Conservation (phyloP, 2,113 vertebrate species). For the Odocoileus hemionus region DNA sequence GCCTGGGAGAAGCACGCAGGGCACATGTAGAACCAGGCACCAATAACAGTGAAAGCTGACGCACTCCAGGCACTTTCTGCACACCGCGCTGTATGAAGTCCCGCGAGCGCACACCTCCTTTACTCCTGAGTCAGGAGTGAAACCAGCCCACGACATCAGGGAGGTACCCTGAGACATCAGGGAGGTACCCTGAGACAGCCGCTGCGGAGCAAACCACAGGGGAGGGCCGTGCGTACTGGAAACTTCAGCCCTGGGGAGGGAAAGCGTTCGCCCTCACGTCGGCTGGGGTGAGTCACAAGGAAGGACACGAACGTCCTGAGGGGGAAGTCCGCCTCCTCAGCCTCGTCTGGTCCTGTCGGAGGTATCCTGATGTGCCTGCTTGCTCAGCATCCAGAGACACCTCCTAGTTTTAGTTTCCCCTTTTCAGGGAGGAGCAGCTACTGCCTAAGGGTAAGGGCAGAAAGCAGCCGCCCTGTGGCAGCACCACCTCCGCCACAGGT, state of each 20-base stretch:
- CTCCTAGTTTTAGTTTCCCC: neutral
- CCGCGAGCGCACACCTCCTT: neutral
- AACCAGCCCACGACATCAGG: neutral
- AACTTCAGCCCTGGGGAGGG: neutral
- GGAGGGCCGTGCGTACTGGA: neutral
- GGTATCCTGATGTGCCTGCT: accelerated
- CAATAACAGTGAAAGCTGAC: neutral
- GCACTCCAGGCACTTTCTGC: no score
- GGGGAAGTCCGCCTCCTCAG: neutral
- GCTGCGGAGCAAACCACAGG: neutral
- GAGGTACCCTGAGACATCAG: neutral
- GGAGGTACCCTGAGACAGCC: neutral
- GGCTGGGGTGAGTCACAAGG: neutral
- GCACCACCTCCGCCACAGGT: neutral
- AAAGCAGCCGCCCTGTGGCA: neutral
- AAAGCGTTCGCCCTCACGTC: neutral
- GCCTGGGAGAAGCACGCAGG: neutral
- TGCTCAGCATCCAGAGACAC: neutral
- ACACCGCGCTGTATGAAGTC: neutral
- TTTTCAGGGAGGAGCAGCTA: neutral
- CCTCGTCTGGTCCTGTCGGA: neutral
- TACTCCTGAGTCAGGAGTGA: neutral
- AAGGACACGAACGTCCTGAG: neutral
- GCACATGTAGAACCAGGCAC: neutral
- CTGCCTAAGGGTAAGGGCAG: neutral